A percentile compares a stretch with the other conserved stretches of the same genome.
Evolutionary conservation across 37 sponge, comb jelly and placozoan genomes (phyloP).

Genomic region (Oopsacas minuta): DNA sequence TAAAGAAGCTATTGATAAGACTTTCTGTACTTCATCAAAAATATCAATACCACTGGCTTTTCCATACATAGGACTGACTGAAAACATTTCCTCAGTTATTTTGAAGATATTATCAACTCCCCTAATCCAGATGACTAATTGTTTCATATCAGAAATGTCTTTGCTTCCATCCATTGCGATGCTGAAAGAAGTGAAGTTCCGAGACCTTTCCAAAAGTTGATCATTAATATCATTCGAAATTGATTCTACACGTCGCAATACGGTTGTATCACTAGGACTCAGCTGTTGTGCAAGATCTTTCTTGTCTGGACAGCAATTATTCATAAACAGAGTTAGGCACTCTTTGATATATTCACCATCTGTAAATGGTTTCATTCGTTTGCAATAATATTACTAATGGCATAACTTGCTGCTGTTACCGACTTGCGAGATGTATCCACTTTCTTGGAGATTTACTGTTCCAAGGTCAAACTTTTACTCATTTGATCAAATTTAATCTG

Average conservation of each 20-base stretch:
- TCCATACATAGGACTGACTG: too few relatives aligned
- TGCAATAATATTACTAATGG: background rate
- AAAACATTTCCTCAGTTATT: too few relatives aligned
- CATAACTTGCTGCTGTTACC: background rate
- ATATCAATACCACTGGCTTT: too few relatives aligned
- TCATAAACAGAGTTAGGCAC: background rate
- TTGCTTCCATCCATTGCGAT: background rate
- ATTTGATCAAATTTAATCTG: background rate
- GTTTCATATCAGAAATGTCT: background rate
- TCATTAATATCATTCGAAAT: background rate
- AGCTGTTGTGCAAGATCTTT: background rate
- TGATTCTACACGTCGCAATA: background rate
- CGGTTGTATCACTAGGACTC: background rate
- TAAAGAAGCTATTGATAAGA: too few relatives aligned
- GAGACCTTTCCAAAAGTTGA: background rate
- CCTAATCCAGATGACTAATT: too few relatives aligned
- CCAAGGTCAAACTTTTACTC: background rate
- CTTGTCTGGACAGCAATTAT: background rate
- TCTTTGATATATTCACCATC: background rate
- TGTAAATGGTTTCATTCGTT: background rate
- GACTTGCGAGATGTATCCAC: background rate
- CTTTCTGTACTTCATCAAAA: too few relatives aligned
- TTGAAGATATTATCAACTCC: too few relatives aligned
- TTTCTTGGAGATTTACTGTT: background rate
- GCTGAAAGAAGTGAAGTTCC: background rate